Evolutionary conservation across 1,140 invertebrate species (phyloP).

Genomic region (Cotesia vestalis): DNA sequence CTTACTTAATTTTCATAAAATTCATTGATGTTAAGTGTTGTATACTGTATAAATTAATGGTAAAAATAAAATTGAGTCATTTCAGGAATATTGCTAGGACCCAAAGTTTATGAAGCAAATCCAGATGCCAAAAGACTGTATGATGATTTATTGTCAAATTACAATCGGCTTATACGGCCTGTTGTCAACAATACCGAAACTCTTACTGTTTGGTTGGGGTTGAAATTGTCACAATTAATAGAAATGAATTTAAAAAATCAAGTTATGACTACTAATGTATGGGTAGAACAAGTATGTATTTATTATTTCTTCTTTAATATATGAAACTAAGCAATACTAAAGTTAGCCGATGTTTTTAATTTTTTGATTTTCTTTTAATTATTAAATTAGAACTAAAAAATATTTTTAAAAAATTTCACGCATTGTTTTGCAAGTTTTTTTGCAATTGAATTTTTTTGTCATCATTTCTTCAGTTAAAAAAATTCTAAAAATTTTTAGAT

Average conservation of each 20-base stretch:
- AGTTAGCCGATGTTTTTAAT: too few species aligned
- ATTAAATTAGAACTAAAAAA: too few species aligned
- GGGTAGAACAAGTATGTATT: constrained; percentile 84
- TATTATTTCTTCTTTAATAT: not conserved
- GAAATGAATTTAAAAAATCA: constrained; percentile 95
- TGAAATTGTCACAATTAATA: constrained; percentile 95
- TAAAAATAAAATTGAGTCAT: not conserved
- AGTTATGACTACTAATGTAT: constrained; percentile 95
- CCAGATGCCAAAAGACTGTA: constrained; percentile 91
- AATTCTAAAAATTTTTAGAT: too few species aligned
- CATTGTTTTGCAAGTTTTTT: too few species aligned
- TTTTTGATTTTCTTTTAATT: too few species aligned
- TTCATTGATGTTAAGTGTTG: not conserved
- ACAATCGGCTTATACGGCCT: constrained; percentile 95
- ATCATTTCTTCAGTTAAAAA: too few species aligned
- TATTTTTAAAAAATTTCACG: too few species aligned
- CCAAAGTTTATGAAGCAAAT: constrained; percentile 78
- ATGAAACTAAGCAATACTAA: too few species aligned
- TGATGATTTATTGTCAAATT: constrained; percentile 92
- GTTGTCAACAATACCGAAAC: constrained; percentile 94
- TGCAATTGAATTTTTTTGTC: too few species aligned
- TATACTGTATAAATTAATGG: not conserved
- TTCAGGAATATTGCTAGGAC: constrained; percentile 28
- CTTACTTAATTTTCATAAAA: too few species aligned
- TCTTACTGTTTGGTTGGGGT: constrained; percentile 88